These are phyloP conservation scores for Eumerus sabulonum DNA, from an alignment of 2,888 invertebrate species.

Conservation along the genomic window DNA sequence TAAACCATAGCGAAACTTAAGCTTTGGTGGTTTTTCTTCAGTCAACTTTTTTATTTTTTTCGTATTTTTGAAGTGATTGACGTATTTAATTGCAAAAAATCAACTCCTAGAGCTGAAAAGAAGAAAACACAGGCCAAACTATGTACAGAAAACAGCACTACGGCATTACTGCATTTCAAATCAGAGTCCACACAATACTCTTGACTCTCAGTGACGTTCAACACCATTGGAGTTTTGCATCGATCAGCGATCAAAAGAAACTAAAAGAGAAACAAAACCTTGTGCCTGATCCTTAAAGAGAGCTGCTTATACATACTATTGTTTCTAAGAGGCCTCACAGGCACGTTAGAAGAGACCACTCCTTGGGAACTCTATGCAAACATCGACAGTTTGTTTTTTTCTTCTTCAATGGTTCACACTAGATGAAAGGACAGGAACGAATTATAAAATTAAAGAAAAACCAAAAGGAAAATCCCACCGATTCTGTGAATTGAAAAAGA, in stretches of 20 bases:
- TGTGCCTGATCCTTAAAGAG: constrained; percentile 34
- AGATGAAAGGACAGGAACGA: too few species aligned
- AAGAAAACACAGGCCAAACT: too few species aligned
- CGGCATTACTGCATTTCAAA: constrained; percentile 33
- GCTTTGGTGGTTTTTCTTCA: too few species aligned
- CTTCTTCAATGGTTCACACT: not conserved
- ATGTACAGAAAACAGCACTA: constrained; percentile 2
- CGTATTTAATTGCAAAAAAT: too few species aligned
- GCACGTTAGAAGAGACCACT: too few species aligned
- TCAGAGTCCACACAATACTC: constrained; percentile 52
- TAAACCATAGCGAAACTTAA: too few species aligned
- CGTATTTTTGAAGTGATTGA: too few species aligned
- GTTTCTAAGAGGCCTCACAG: not conserved
- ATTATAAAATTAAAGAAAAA: constrained; percentile 8
- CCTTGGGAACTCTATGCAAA: too few species aligned
- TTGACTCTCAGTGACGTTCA: constrained; percentile 63
- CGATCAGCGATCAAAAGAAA: not conserved
- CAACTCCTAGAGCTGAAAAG: too few species aligned
- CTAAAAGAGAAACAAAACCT: constrained; percentile 40
- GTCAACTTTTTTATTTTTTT: too few species aligned
- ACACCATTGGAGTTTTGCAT: constrained; percentile 44
- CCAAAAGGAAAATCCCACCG: constrained; percentile 1
- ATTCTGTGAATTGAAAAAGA: constrained; percentile 10
- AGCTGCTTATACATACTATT: constrained; percentile 44
- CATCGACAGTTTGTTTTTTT: too few species aligned